phyloP scores from a whole-genome alignment of 2,113 vertebrate genomes.

The Lipotes vexillifer region DNA sequence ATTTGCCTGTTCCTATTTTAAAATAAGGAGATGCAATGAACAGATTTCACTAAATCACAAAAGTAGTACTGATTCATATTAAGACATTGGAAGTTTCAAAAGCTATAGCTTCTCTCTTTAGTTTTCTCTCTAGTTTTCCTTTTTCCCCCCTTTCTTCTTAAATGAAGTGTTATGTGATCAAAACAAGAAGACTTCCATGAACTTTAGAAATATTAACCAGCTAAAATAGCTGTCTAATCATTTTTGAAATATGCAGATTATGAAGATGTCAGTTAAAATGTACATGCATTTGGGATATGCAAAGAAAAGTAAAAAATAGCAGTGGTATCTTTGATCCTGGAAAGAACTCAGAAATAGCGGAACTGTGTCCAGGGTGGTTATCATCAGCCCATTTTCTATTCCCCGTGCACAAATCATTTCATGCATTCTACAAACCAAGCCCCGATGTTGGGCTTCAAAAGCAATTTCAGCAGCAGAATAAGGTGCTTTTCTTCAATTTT shows the following conservation, averaged over 20 bases:
- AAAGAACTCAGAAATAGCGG: constrained; percentile 86
- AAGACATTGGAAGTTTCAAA: constrained; percentile 44
- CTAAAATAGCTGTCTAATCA: constrained; percentile 67
- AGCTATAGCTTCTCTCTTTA: constrained; percentile 47
- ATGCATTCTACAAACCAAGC: constrained; percentile 91
- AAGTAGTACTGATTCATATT: neutral
- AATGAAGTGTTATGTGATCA: constrained; percentile 48
- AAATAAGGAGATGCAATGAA: constrained; percentile 48
- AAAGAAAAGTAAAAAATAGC: constrained; percentile 88
- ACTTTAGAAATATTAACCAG: constrained; percentile 71
- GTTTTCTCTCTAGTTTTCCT: constrained; percentile 28
- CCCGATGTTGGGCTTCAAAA: constrained; percentile 95
- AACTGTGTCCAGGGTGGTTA: constrained; percentile 92
- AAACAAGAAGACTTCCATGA: constrained; percentile 24
- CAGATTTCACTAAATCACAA: neutral
- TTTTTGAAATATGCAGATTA: constrained; percentile 78
- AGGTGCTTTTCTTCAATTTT: constrained; percentile 99
- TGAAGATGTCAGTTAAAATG: constrained; percentile 88
- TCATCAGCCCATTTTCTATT: constrained; percentile 94
- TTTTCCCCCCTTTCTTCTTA: neutral
- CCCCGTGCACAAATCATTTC: constrained; percentile 93
- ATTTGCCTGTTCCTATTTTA: neutral
- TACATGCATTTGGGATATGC: constrained; percentile 84
- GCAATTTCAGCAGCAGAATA: constrained; percentile 99
- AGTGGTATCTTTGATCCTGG: constrained; percentile 96